Evolutionary conservation across 2,797 vertebrate species (phyloP).

Genomic region (Masticophis lateralis): DNA sequence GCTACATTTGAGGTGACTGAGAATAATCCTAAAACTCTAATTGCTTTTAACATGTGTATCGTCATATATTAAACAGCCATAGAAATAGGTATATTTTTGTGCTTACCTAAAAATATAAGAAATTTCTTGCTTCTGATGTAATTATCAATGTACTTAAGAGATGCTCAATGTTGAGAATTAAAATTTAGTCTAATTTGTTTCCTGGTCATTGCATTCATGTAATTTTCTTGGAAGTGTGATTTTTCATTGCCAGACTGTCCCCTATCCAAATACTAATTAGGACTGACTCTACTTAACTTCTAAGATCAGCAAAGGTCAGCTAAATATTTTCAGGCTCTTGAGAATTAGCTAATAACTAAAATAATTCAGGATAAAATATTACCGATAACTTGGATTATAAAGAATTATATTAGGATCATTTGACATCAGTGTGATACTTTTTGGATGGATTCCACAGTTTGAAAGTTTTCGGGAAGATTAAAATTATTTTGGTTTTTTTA

Average conservation of each 20-base stretch:
- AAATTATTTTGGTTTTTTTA: neutral
- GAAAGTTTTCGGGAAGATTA: neutral
- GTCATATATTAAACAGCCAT: neutral
- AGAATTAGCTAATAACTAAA: neutral
- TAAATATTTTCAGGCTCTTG: neutral
- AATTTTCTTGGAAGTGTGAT: neutral
- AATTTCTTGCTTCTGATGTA: neutral
- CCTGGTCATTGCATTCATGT: neutral
- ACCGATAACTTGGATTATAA: neutral
- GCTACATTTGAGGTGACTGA: neutral
- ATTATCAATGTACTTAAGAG: neutral
- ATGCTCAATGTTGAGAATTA: neutral
- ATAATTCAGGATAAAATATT: constrained; percentile 8
- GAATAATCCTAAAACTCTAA: neutral
- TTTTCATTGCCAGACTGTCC: neutral
- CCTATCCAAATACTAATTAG: neutral
- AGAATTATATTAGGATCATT: neutral
- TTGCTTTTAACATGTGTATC: neutral
- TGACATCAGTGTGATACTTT: neutral
- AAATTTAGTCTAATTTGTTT: neutral
- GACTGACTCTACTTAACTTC: neutral
- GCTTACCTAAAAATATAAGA: neutral
- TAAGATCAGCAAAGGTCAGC: neutral
- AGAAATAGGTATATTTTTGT: neutral
- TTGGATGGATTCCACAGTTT: neutral